phyloP scores from a whole-genome alignment of 2,888 invertebrate genomes.

The Drosophila niveifrons region DNA sequence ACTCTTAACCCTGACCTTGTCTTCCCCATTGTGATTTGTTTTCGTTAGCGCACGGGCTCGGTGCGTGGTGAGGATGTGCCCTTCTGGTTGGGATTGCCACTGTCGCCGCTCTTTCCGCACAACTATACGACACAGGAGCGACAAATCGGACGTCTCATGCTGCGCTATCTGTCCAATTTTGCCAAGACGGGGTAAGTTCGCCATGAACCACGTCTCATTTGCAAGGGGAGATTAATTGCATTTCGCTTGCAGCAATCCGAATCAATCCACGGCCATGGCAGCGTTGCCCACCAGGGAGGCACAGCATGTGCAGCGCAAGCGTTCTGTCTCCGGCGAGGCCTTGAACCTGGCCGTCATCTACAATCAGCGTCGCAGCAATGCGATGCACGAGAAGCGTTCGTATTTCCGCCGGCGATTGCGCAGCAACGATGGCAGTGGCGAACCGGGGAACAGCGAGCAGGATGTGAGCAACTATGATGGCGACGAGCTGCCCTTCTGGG shows the following conservation, averaged over 20 bases:
- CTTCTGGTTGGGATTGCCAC: constrained; percentile 93
- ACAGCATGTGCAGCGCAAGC: constrained; percentile 49
- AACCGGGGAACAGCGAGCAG: constrained; percentile 41
- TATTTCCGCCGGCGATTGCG: constrained; percentile 71
- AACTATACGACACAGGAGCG: constrained; percentile 93
- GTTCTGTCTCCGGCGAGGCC: constrained; percentile 53
- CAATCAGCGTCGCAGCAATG: constrained; percentile 80
- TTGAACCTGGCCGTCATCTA: constrained; percentile 81
- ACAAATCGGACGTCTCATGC: constrained; percentile 91
- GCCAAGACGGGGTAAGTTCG: constrained; percentile 92
- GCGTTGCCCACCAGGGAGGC: constrained; percentile 28
- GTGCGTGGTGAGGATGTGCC: constrained; percentile 95
- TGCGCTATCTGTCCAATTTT: constrained; percentile 95
- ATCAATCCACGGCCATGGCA: constrained; percentile 70
- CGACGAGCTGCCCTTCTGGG: constrained; percentile 91
- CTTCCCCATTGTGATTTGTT: constrained; percentile 14
- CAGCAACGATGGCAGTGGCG: constrained; percentile 72
- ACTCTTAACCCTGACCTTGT: constrained; percentile 1
- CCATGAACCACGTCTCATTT: not conserved
- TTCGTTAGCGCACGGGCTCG: constrained; percentile 90
- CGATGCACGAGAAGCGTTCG: constrained; percentile 80
- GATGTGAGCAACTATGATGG: constrained; percentile 68
- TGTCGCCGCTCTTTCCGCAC: constrained; percentile 89
- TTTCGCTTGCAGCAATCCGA: constrained; percentile 78
- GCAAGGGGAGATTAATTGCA: not conserved